Evolutionary conservation across 2,797 vertebrate species (phyloP).

Genomic region (Thamnophis elegans): DNA sequence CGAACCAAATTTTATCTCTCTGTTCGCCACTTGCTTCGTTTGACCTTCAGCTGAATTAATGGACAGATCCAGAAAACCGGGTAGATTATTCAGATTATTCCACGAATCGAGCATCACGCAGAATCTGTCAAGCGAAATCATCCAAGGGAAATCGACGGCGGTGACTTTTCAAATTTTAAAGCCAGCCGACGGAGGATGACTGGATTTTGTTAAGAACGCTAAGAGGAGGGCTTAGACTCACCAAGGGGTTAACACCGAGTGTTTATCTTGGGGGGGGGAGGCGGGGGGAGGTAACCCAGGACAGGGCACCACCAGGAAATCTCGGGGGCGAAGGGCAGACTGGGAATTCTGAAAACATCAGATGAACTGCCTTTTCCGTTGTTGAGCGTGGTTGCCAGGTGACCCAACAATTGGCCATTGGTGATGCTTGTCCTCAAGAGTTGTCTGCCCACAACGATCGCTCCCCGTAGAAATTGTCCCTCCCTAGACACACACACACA

Average conservation of each 20-base stretch:
- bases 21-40: neutral
- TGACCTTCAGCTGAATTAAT: neutral
- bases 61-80: neutral
- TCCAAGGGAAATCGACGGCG: neutral
- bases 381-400: neutral
- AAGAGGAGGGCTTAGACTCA: no score
- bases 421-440: neutral
- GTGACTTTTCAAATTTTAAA: neutral
- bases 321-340: neutral
- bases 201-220: neutral
- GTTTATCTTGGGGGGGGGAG: no score
- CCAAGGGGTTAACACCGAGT: no score
- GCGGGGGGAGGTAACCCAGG: neutral
- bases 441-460: neutral
- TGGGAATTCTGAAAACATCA: neutral
- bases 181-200: neutral
- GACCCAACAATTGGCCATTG: neutral
- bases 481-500: neutral
- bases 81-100: neutral
- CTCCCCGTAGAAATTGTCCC: neutral
- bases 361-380: neutral
- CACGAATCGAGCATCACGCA: neutral
- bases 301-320: neutral
- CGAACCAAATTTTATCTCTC: fast-evolving
- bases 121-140: neutral